Conservation (phyloP, 2,113 vertebrate genomes). For the Bettongia penicillata region DNA sequence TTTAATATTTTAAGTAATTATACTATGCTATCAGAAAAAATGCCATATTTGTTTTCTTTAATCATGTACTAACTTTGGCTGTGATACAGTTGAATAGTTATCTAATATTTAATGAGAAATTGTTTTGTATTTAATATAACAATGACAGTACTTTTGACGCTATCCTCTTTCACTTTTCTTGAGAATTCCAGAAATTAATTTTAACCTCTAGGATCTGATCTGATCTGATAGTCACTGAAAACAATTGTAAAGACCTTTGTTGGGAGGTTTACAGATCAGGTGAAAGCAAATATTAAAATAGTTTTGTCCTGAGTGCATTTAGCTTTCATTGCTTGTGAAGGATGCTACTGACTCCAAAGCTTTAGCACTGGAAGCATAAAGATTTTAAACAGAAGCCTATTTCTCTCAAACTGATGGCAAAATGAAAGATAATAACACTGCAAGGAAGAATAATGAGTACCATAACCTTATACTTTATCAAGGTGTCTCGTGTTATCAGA, state of each 20-base stretch:
- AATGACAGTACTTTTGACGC: neutral
- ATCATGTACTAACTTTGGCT: neutral
- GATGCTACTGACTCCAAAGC: neutral
- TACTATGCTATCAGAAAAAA: neutral
- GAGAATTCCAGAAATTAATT: neutral
- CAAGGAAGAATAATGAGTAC: too few species aligned
- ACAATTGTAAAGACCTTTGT: neutral
- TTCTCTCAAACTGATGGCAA: neutral
- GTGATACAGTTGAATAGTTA: conserved; percentile 19
- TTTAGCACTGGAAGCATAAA: neutral
- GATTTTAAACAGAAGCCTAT: neutral
- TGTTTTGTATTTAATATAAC: conserved; percentile 15
- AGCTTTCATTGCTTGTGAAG: neutral
- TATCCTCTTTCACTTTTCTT: neutral
- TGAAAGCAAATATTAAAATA: neutral
- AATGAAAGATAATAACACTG: neutral
- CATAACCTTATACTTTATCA: too few species aligned
- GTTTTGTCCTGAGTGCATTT: neutral
- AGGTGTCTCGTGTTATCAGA: neutral
- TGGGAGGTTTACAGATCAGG: neutral
- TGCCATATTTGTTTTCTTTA: conserved; percentile 19
- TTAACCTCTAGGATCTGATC: neutral
- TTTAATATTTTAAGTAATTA: neutral
- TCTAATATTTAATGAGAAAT: conserved; percentile 14
- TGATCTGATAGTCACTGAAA: neutral